Conservation (phyloP, 2,113 vertebrate genomes). For the Lophius piscatorius region DNA sequence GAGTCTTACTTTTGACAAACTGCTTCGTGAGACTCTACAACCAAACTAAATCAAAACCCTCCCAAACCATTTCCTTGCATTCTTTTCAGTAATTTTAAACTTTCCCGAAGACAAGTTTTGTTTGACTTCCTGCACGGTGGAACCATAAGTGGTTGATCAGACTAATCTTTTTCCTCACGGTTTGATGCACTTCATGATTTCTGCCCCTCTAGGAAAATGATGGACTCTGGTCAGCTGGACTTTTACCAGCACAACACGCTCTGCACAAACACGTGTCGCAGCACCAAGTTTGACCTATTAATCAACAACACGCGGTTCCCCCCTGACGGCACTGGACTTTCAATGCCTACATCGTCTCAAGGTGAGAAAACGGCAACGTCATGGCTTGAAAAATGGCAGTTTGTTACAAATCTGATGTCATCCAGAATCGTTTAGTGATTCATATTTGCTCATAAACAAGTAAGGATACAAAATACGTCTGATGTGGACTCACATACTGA, state of each 20-base stretch:
- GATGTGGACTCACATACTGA: too few species aligned
- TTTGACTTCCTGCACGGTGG: too few species aligned
- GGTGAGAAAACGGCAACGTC: constrained; percentile 71
- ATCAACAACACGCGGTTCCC: constrained; percentile 96
- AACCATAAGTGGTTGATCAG: too few species aligned
- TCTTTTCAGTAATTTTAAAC: too few species aligned
- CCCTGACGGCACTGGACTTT: constrained; percentile 87
- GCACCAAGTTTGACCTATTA: constrained; percentile 97
- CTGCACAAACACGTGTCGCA: constrained; percentile 97
- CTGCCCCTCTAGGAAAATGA: constrained; percentile 89
- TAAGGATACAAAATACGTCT: too few species aligned
- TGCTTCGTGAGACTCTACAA: too few species aligned
- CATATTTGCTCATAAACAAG: too few species aligned
- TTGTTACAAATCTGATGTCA: neutral
- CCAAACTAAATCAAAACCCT: too few species aligned
- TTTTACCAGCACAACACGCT: constrained; percentile 97
- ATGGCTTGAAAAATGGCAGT: neutral
- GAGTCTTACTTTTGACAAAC: too few species aligned
- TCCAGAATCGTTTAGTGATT: neutral
- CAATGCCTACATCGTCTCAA: constrained; percentile 86
- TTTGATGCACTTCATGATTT: constrained; percentile 1
- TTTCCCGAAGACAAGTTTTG: too few species aligned
- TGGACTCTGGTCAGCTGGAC: constrained; percentile 97
- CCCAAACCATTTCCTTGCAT: too few species aligned
- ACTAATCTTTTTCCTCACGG: too few species aligned